phyloP scores from a whole-genome alignment of 1,140 invertebrate species.

The Vollenhovia emeryi region DNA sequence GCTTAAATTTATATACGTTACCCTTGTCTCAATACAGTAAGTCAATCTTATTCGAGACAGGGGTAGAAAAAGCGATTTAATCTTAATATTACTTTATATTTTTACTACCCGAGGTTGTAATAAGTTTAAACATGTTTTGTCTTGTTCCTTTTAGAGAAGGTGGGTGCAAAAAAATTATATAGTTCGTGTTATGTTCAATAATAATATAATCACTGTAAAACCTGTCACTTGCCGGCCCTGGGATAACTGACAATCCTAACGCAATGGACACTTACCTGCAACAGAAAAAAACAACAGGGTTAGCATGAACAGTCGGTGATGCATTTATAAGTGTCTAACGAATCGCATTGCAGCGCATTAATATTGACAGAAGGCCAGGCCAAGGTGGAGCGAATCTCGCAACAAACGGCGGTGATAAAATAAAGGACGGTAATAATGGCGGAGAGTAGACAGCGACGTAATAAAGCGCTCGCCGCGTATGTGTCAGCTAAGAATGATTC shows the following conservation, averaged over 20 bases:
- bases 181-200: not conserved
- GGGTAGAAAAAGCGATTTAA: too few relatives aligned
- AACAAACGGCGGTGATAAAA: constrained; percentile 5
- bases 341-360: not conserved
- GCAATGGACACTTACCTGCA: constrained; percentile 38
- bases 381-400: not conserved
- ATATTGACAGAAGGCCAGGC: not conserved
- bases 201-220: not conserved
- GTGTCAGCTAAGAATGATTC: constrained; percentile 25
- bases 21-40: too few relatives aligned
- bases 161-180: too few relatives aligned
- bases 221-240: not conserved
- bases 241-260: not conserved
- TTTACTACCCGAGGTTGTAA: too few relatives aligned
- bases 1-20: too few relatives aligned
- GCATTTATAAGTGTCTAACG: not conserved
- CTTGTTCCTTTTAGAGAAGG: too few relatives aligned
- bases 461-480: constrained; percentile 20
- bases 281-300: not conserved
- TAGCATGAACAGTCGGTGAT: not conserved
- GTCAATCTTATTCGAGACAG: too few relatives aligned
- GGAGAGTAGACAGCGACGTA: constrained; percentile 2
- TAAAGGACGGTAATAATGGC: not conserved
- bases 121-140: too few relatives aligned
- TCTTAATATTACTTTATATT: too few relatives aligned